phyloP scores from a whole-genome alignment of 2,888 invertebrate species.

The Steinernema carpocapsae region DNA sequence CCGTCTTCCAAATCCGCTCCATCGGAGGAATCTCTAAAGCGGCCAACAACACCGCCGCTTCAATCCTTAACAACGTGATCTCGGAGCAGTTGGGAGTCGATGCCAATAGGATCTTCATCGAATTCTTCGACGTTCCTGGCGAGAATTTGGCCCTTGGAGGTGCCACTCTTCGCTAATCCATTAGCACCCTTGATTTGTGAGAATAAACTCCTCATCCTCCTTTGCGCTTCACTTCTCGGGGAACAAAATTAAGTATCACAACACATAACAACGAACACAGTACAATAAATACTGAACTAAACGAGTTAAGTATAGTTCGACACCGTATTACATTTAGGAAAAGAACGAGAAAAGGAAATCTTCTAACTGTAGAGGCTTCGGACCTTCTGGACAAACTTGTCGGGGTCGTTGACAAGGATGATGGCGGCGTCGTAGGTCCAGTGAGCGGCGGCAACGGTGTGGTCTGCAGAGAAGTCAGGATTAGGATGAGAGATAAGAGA shows the following conservation, averaged over 20 bases:
- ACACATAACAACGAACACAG: constrained; percentile 12
- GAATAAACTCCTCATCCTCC: neutral
- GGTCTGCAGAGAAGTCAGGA: neutral
- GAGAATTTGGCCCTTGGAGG: constrained; percentile 52
- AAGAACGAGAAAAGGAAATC: neutral
- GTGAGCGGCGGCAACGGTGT: neutral
- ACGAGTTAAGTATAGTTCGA: neutral
- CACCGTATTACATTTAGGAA: constrained; percentile 5
- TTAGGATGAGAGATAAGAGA: neutral
- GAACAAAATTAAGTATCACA: constrained; percentile 1
- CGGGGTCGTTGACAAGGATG: constrained; percentile 2
- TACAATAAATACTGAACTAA: constrained; percentile 2
- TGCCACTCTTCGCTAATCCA: constrained; percentile 42
- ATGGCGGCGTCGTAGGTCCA: constrained; percentile 22
- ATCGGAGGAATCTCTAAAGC: constrained; percentile 50
- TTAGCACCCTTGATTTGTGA: constrained; percentile 8
- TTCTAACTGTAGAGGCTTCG: neutral
- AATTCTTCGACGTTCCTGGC: constrained; percentile 49
- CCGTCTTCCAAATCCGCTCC: constrained; percentile 47
- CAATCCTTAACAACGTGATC: constrained; percentile 50
- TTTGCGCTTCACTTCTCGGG: neutral
- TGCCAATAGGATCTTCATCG: constrained; percentile 39
- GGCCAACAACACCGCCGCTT: constrained; percentile 46
- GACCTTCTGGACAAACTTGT: constrained; percentile 16
- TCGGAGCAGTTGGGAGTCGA: constrained; percentile 48